Evolutionary conservation across 2,888 invertebrate genomes (phyloP), one percentile per base, ranked within the genome.

Genomic region (Cepaea hortensis): DNA sequence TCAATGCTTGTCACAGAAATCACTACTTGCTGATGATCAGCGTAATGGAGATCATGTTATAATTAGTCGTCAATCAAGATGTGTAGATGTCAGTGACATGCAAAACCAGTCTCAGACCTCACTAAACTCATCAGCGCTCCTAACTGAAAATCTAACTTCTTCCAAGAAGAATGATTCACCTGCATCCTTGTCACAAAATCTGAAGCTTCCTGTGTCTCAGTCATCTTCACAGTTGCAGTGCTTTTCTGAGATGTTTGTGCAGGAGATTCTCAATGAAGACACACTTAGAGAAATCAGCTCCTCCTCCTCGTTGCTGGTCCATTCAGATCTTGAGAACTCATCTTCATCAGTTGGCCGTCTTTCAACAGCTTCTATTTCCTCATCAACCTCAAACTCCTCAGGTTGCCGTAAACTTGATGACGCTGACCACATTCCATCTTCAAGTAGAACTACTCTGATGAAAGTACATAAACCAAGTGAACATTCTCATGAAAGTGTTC

Each of bases 191-290:
- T 11, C 77, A 77, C 4, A 80, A 15, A 68, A 35, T 65, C 46
- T 15, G 15, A 46, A 15, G 18, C 35, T 35, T 9, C 62, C 62
- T 72, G 46, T 81, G 13, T 84, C 86, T 48, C 84, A 88, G 11
- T 86, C 88, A 18, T 84, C 84, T 35, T 80, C 70, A 35, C 85
- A 85, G 68, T 73, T 86, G 9, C 82, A 86, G 61, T 82, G 82
- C 35, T 86, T 86, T 50, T 86, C 86, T 7, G 86, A 86, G n/a
- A 62, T 55, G 50, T 77, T 86, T 86, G 86, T 82, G 23, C 86
- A 86, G 46, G 86, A 82, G 73, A 81, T 86, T 20, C 86, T 86
- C 77, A 86, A 82, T 75, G 75, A 76, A 46, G 82, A 86, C 9
- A 86, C 86, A 11, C 68, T 86, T 5, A 50, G 86, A 20, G 82